A percentile compares a stretch with the other conserved stretches of the same genome.
Evolutionary conservation across 2,113 vertebrate species (phyloP).

Genomic region (Myotis lucifugus): DNA sequence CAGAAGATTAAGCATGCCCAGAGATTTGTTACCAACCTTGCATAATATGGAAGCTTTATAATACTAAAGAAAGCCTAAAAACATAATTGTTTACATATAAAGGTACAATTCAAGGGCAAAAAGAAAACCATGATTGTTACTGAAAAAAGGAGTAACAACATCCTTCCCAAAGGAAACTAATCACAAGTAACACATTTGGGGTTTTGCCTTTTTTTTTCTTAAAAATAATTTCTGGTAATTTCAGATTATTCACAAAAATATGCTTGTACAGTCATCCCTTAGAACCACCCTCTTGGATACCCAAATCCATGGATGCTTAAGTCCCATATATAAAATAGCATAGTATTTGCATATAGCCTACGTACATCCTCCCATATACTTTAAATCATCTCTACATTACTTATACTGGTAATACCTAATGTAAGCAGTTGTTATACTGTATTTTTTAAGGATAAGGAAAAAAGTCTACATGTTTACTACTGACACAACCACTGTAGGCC

Average conservation of each 20-base stretch:
- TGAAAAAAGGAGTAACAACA: not conserved
- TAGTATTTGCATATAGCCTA: not conserved
- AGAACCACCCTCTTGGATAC: not conserved
- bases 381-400: not conserved
- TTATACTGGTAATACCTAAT: not conserved
- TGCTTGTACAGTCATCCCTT: not conserved
- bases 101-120: not conserved
- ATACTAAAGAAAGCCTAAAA: constrained; percentile 36
- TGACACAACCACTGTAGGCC: not conserved
- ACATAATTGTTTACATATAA: not conserved
- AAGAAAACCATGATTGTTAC: constrained; percentile 45
- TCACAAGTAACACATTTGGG: not conserved
- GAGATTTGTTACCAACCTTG: not conserved
- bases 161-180: not conserved
- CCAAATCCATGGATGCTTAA: not conserved
- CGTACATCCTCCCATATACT: not conserved
- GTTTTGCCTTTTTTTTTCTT: not conserved
- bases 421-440: not conserved
- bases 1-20: not conserved
- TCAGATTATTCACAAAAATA: not conserved
- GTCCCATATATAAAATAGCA: not conserved
- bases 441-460: not conserved
- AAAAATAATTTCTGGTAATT: not conserved
- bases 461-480: not conserved
- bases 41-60: constrained; percentile 16